These are phyloP conservation scores for Chloebia gouldiae DNA, from an alignment of 2,113 vertebrate species.

Conservation along the genomic window DNA sequence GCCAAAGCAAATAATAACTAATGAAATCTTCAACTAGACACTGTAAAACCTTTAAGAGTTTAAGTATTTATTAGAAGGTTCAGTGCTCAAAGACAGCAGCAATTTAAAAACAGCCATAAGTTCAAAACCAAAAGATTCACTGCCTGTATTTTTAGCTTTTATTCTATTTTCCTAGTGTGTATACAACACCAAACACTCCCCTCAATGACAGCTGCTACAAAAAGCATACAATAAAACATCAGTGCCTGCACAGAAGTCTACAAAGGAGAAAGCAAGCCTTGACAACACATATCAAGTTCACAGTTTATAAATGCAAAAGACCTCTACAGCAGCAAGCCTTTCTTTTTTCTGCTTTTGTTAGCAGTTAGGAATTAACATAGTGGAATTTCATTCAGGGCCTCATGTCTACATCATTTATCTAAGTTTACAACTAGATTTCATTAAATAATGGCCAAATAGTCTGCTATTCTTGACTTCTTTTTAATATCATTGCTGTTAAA, in stretches of 20 bases:
- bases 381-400: background rate
- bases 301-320: background rate
- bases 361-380: background rate
- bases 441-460: background rate
- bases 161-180: background rate
- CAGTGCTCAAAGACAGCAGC: background rate
- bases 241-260: background rate
- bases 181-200: background rate
- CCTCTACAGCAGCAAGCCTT: background rate
- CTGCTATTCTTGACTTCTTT: background rate
- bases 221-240: background rate
- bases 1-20: background rate
- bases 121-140: background rate
- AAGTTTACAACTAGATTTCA: background rate
- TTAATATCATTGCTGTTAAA: background rate
- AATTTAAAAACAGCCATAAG: background rate
- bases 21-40: background rate
- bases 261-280: background rate
- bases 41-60: background rate
- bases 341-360: background rate
- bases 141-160: background rate
- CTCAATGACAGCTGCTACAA: background rate
- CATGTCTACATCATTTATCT: background rate
- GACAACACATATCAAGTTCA: background rate
- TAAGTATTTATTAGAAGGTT: background rate